Percentiles rank a stretch among this genome's conserved stretches.
Conservation (phyloP, 1,140 invertebrate species). For the Magallana angulata region DNA sequence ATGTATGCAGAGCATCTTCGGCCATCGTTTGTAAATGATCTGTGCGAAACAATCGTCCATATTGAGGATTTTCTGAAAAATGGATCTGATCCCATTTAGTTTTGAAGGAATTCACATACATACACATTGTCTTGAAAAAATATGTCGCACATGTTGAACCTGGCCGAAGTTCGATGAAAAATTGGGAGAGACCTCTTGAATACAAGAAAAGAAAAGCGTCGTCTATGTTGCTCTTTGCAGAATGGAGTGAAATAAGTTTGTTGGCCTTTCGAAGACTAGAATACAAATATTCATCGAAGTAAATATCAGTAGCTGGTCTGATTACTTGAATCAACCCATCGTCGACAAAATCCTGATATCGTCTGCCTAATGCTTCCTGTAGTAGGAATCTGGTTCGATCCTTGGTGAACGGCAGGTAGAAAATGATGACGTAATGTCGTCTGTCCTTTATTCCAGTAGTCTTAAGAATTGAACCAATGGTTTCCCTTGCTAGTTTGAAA, state of each 20-base stretch:
- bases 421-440: neutral
- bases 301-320: neutral
- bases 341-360: neutral
- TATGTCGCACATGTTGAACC: neutral
- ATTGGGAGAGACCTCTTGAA: slow-evolving; percentile 6
- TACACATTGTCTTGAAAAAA: neutral
- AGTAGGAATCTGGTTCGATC: neutral
- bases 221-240: neutral
- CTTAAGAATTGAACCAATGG: slow-evolving; percentile 39
- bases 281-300: neutral
- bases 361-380: slow-evolving; percentile 7
- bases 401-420: neutral
- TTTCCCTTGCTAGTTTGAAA: neutral
- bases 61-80: neutral
- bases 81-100: neutral
- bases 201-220: slow-evolving; percentile 2
- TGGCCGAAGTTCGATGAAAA: neutral
- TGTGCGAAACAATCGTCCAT: neutral
- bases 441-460: neutral
- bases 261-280: neutral
- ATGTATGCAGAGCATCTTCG: neutral
- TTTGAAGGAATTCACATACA: neutral
- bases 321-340: slow-evolving; percentile 12
- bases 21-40: neutral
- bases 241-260: neutral